Evolutionary conservation across 2,888 invertebrate species (phyloP).

Genomic region (Colostygia pectinataria): DNA sequence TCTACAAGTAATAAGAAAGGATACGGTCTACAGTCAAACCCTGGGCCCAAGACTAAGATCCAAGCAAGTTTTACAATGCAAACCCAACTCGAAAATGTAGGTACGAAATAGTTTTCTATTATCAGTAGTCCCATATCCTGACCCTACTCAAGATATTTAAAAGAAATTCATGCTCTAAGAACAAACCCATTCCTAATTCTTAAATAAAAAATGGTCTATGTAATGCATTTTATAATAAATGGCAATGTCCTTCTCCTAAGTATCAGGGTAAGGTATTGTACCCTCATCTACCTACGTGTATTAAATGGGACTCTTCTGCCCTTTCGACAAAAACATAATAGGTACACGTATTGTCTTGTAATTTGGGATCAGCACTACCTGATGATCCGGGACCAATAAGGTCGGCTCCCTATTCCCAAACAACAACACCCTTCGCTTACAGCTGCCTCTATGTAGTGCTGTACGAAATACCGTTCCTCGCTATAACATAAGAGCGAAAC

Average conservation of each 20-base stretch:
- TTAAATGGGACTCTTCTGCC: slow-evolving; percentile 4
- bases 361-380: slow-evolving; percentile 19
- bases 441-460: slow-evolving; percentile 9
- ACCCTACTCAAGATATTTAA: slow-evolving; percentile 3
- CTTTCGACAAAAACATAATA: slow-evolving; percentile 4
- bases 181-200: slow-evolving; percentile 2
- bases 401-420: neutral
- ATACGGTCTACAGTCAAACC: neutral
- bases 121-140: slow-evolving; percentile 3
- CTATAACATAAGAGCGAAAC: slow-evolving; percentile 20
- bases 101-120: slow-evolving; percentile 12
- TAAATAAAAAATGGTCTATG: slow-evolving; percentile 14
- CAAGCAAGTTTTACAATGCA: neutral
- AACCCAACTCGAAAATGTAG: slow-evolving; percentile 6
- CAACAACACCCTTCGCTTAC: neutral
- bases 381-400: slow-evolving; percentile 5
- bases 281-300: slow-evolving; percentile 7
- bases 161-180: slow-evolving; percentile 1
- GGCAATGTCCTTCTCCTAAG: slow-evolving; percentile 14
- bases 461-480: slow-evolving; percentile 1
- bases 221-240: slow-evolving; percentile 9
- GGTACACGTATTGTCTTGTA: slow-evolving; percentile 74
- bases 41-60: neutral
- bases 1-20: neutral
- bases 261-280: slow-evolving; percentile 16